Evolutionary conservation across 2,113 vertebrate genomes (phyloP).

Genomic region (Neotragus pygmaeus): DNA sequence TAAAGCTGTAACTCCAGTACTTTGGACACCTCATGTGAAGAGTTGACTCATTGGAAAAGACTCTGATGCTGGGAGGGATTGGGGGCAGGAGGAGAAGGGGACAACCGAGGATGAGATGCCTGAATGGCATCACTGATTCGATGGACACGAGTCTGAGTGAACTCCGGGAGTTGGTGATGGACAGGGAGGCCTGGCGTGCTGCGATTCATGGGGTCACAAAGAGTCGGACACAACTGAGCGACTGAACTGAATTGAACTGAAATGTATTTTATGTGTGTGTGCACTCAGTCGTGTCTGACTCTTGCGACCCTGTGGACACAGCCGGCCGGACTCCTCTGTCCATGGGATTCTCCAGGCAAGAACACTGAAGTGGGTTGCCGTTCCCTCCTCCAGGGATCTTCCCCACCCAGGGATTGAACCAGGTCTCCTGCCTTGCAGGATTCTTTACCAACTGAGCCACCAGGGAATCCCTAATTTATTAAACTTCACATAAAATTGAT

Average conservation of each 20-base stretch:
- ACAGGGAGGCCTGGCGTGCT: too few relatives aligned
- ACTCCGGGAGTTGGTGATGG: too few relatives aligned
- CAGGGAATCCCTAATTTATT: background rate
- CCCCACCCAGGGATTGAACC: background rate
- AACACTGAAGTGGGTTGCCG: background rate
- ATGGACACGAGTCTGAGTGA: too few relatives aligned
- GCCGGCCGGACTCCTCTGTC: background rate
- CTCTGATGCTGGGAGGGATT: too few relatives aligned
- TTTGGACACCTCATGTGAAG: too few relatives aligned
- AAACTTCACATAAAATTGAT: background rate
- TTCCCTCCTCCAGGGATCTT: background rate
- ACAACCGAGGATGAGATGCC: too few relatives aligned
- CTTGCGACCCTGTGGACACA: background rate
- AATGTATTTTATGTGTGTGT: background rate
- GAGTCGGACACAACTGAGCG: too few relatives aligned
- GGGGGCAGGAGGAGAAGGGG: too few relatives aligned
- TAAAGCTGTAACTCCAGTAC: too few relatives aligned
- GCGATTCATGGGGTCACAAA: too few relatives aligned
- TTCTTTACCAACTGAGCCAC: background rate
- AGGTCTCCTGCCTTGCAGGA: background rate
- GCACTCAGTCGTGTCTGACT: background rate
- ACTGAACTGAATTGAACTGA: background rate
- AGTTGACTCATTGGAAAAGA: too few relatives aligned
- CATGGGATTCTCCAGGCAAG: background rate
- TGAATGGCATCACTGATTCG: too few relatives aligned